phyloP scores from a whole-genome alignment of 2,888 invertebrate genomes.

The Tetramorium bicarinatum region DNA sequence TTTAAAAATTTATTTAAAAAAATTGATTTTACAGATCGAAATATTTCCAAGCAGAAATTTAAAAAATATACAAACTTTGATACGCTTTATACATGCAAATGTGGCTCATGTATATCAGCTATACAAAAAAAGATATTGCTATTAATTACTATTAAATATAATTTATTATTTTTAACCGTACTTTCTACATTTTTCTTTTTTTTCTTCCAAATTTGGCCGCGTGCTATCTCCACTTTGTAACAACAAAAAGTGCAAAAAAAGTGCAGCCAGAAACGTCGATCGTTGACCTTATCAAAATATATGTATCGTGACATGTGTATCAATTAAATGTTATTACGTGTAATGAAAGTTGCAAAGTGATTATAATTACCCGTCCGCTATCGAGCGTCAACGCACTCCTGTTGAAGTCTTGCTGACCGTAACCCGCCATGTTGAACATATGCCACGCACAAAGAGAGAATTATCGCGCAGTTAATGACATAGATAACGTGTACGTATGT shows the following conservation, averaged over 20 bases:
- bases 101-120: background rate
- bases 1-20: background rate
- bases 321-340: background rate
- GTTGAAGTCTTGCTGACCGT: conserved; percentile 82
- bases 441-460: conserved; percentile 57
- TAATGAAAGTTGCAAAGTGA: conserved; percentile 17
- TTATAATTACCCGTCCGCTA: conserved; percentile 77
- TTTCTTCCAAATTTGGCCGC: background rate
- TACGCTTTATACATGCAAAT: background rate
- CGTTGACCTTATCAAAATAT: background rate
- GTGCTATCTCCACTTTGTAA: background rate
- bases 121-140: background rate
- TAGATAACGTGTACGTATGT: conserved; percentile 27
- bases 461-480: conserved; percentile 60
- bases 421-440: conserved; percentile 82
- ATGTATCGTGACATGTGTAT: background rate
- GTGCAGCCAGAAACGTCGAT: background rate
- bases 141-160: background rate
- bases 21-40: background rate
- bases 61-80: background rate
- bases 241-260: conserved; percentile 10
- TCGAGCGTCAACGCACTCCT: conserved; percentile 82
- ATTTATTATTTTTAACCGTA: background rate
- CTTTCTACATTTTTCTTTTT: background rate
- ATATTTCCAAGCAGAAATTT: background rate